Evolutionary conservation across 2,113 vertebrate species (phyloP).

Genomic region (zebrafish (Danio rerio)): DNA sequence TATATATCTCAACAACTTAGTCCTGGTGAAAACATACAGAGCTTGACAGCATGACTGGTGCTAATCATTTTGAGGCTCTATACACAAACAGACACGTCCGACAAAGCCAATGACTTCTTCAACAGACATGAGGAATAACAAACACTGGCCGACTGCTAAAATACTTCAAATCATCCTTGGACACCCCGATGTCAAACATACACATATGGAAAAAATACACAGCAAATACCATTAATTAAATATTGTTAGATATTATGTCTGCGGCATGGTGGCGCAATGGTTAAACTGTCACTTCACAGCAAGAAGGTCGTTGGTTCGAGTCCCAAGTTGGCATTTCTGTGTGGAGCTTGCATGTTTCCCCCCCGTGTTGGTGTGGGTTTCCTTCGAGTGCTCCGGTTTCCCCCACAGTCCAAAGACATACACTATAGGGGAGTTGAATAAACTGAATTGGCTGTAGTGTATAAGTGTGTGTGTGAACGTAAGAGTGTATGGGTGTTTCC

Average conservation of each 20-base stretch:
- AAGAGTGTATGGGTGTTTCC: too few relatives aligned
- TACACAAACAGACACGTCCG: constrained; percentile 46
- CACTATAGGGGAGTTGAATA: too few relatives aligned
- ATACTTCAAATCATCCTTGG: constrained; percentile 19
- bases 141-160: constrained; percentile 33
- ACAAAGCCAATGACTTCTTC: constrained; percentile 45
- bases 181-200: background rate
- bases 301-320: too few relatives aligned
- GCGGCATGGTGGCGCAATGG: too few relatives aligned
- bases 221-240: constrained; percentile 11
- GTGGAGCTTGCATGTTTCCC: too few relatives aligned
- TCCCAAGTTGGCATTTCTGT: too few relatives aligned
- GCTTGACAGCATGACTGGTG: background rate
- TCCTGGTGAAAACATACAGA: constrained; percentile 40
- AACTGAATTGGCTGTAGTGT: too few relatives aligned
- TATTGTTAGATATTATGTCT: background rate
- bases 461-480: too few relatives aligned
- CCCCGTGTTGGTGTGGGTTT: too few relatives aligned
- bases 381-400: too few relatives aligned
- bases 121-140: constrained; percentile 46
- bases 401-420: too few relatives aligned
- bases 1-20: constrained; percentile 41
- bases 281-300: too few relatives aligned
- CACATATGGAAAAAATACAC: background rate
- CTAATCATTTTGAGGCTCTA: constrained; percentile 46